phyloP scores from a whole-genome alignment of 2,113 vertebrate species.

The Chitala chitala region DNA sequence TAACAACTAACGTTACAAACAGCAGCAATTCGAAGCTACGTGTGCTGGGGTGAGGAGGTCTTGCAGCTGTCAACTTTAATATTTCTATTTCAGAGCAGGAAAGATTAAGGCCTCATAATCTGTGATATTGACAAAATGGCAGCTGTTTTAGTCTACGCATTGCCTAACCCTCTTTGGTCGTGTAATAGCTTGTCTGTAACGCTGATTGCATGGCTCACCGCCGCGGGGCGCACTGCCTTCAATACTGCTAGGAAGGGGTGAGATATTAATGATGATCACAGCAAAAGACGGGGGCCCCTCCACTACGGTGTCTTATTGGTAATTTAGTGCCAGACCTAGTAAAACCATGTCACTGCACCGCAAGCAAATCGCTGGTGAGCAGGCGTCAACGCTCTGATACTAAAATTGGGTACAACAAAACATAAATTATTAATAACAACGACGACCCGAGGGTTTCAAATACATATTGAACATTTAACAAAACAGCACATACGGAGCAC shows the following conservation, averaged over 20 bases:
- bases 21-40: not conserved
- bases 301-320: not conserved
- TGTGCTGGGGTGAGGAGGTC: slow-evolving; percentile 19
- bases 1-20: not conserved
- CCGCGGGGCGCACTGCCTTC: not conserved
- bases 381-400: not conserved
- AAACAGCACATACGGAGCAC: not conserved
- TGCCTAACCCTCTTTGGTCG: slow-evolving; percentile 6
- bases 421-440: too few relatives aligned
- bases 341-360: not conserved
- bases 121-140: slow-evolving; percentile 13
- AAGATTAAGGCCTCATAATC: slow-evolving; percentile 16
- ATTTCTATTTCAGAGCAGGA: not conserved
- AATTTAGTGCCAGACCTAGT: not conserved
- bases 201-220: slow-evolving; percentile 1
- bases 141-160: not conserved
- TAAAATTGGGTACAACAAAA: not conserved
- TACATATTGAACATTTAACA: not conserved
- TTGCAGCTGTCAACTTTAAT: not conserved
- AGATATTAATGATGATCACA: slow-evolving; percentile 18
- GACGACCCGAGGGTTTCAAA: not conserved
- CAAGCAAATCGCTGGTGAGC: not conserved
- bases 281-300: not conserved
- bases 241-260: not conserved
- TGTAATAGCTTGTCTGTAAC: slow-evolving; percentile 17